Evolutionary conservation across 2,797 vertebrate species (phyloP).

Genomic region (Microctenopoma stevenorrisi): DNA sequence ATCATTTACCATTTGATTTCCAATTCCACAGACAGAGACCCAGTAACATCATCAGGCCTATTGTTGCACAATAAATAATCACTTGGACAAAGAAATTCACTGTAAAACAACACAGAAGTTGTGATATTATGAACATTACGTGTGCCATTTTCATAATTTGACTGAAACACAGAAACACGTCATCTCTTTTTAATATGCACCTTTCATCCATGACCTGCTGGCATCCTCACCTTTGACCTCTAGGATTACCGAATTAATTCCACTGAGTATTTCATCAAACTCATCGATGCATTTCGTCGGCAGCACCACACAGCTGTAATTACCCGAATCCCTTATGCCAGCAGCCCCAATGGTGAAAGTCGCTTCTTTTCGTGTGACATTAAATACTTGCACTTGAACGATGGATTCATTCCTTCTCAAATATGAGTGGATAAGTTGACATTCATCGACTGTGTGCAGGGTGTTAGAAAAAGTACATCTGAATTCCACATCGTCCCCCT

Average conservation of each 20-base stretch:
- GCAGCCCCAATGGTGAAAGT: conserved; percentile 39
- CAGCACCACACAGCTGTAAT: conserved; percentile 62
- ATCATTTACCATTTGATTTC: background rate
- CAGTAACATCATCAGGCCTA: background rate
- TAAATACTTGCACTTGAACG: conserved; percentile 39
- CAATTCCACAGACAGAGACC: conserved; percentile 4
- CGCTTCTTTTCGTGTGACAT: conserved; percentile 24
- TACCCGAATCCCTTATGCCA: conserved; percentile 35
- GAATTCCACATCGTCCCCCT: conserved; percentile 40
- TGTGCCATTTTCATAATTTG: background rate
- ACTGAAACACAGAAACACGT: background rate
- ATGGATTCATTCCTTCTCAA: conserved; percentile 47
- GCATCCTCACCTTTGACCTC: conserved; percentile 37
- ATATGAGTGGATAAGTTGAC: conserved; percentile 43
- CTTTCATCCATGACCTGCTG: background rate
- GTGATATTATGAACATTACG: too few species aligned
- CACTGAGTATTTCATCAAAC: background rate
- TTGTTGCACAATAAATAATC: background rate
- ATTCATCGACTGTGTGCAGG: conserved; percentile 28
- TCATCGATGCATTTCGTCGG: conserved; percentile 37
- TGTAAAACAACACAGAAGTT: conserved; percentile 27
- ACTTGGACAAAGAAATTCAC: fast-evolving
- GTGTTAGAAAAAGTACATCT: conserved; percentile 39
- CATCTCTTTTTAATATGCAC: background rate
- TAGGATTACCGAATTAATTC: conserved; percentile 33